phyloP scores from a whole-genome alignment of 2,113 vertebrate genomes.

The Pterophyllum scalare region DNA sequence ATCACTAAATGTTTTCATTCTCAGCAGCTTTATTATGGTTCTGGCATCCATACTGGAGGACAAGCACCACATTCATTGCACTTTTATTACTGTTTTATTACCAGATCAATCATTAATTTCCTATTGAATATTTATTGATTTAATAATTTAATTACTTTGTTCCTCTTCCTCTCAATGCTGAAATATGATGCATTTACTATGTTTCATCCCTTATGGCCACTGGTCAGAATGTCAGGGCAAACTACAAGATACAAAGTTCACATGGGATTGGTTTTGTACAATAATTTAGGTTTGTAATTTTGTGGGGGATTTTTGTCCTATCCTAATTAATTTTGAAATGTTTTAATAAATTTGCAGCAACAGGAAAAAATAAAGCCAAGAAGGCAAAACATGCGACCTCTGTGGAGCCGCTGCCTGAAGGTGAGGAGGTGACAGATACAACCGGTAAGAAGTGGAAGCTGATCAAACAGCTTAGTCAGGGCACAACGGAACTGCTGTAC shows the following conservation, averaged over 20 bases:
- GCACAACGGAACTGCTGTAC: conserved; percentile 71
- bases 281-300: neutral
- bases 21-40: neutral
- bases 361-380: conserved; percentile 70
- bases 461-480: conserved; percentile 70
- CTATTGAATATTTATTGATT: neutral
- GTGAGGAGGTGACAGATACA: conserved; percentile 75
- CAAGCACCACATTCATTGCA: neutral
- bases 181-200: no score
- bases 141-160: neutral
- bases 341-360: conserved; percentile 20
- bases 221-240: no score
- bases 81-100: neutral
- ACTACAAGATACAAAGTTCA: no score
- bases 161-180: no score
- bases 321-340: neutral
- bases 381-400: conserved; percentile 49
- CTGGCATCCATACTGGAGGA: neutral
- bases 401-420: conserved; percentile 74
- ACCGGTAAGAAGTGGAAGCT: conserved; percentile 79
- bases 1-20: neutral
- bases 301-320: neutral
- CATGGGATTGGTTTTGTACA: no score
- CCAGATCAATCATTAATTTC: neutral
- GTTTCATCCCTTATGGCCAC: no score